Base-by-base conservation (phyloP, 2,113 vertebrate genomes). In the Blennius ocellaris region DNA sequence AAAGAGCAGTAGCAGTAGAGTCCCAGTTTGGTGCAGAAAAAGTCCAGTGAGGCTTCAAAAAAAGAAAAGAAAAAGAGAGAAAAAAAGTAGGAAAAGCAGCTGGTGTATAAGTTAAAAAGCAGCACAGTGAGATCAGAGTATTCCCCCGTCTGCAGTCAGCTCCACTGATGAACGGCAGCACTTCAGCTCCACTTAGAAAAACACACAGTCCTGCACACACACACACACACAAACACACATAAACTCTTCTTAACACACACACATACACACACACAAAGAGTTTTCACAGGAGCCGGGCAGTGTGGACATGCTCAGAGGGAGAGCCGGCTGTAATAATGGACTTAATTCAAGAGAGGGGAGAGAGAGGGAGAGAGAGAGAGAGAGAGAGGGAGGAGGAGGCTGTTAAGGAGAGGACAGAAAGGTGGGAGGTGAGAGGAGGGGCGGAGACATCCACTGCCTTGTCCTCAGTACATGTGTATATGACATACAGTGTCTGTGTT, bases 281-380 rank as follows among this genome's bases (percentile, higher is more conserved):
- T 80, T 85, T 82, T 86, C 78, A 63, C 82, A 78, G 72, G 70
- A 89, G 80, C 76, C 55, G 83, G 84, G 78, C 54, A 10, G 73
- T 84, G 83, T 43, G 64, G 80, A 77, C 73, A 80, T 73, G 80
- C 78, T 90, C 83, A 73, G 81, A 89, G 89, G 82, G 86, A 87
- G 83, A 84, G 85, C 82, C 40, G 89, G 79, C 89, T 86, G 73
- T 80, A 91, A 92, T 92, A 94, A 93, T 90, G 89, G 86, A 86
- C 84, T 90, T 89, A 92, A 90, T 90, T 93, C 84, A 89, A 89
- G 86, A 90, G 78, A 63, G 58, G 65, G 67, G 80, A 67, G 41
- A 66, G 30, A 52, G 79, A 57, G 4, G 4, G 21, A 30, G 21
- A 67, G 79, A 58, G 36, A 40, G 52, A 43, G 56, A 17, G 69